These are phyloP conservation scores for Hippoglossus hippoglossus DNA, from an alignment of 2,797 vertebrate species.

Conservation along the genomic window DNA sequence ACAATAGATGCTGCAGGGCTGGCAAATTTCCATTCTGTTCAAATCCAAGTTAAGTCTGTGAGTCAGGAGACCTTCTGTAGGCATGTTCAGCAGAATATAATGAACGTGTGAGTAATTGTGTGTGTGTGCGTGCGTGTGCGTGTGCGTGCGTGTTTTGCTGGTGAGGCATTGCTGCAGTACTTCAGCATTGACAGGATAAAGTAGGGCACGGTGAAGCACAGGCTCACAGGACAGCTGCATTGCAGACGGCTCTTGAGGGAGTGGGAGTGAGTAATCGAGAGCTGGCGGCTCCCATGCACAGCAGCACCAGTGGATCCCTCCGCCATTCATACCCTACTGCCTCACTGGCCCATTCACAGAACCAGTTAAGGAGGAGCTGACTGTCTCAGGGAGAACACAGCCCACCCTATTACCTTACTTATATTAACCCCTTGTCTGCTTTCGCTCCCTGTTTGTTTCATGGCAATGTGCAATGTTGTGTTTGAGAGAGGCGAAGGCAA, in stretches of 20 bases:
- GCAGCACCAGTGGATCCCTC: conserved; percentile 73
- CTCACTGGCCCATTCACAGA: conserved; percentile 84
- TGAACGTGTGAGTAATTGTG: conserved; percentile 34
- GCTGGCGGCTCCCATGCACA: conserved; percentile 65
- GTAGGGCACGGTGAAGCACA: conserved; percentile 85
- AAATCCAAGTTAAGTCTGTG: conserved; percentile 31
- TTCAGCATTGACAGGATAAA: conserved; percentile 85
- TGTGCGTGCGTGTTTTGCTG: conserved; percentile 42
- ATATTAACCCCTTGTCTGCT: conserved; percentile 71
- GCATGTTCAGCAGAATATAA: conserved; percentile 40
- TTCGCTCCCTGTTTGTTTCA: conserved; percentile 1
- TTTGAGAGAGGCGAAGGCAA: background rate
- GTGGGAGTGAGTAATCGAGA: conserved; percentile 84
- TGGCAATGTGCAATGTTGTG: background rate
- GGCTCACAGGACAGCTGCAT: conserved; percentile 91
- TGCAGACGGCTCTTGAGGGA: conserved; percentile 91
- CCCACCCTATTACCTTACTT: conserved; percentile 75
- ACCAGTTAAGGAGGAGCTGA: conserved; percentile 79
- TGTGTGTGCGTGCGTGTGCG: conserved; percentile 38
- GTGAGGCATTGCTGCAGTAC: conserved; percentile 84
- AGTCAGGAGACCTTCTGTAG: conserved; percentile 24
- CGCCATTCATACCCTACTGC: conserved; percentile 82
- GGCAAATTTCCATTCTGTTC: conserved; percentile 42
- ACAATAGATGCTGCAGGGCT: conserved; percentile 43
- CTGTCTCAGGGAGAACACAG: conserved; percentile 74